A percentile compares a stretch with the other conserved stretches of the same genome.
Conservation (phyloP, 2,113 vertebrate species). For the Lepus americanus region DNA sequence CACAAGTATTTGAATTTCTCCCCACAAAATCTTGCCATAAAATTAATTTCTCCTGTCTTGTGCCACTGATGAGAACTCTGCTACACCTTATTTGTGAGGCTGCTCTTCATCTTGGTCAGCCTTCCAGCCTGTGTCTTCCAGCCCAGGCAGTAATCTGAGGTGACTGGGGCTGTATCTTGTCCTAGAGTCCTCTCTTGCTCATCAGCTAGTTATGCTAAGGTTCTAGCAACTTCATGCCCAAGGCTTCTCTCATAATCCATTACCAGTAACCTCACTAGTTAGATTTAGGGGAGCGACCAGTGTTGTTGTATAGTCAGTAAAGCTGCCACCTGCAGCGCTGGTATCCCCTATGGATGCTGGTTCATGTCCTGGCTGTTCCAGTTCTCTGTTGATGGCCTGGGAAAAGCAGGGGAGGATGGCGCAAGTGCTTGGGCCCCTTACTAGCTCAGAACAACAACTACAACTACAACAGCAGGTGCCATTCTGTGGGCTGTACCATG, state of each 20-base stretch:
- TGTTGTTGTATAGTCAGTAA: no score
- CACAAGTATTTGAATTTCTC: not conserved
- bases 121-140: not conserved
- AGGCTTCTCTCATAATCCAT: not conserved
- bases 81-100: not conserved
- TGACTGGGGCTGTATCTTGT: not conserved
- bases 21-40: not conserved
- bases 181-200: not conserved
- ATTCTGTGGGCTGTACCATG: not conserved
- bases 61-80: not conserved
- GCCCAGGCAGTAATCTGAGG: not conserved
- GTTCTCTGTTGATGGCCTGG: no score
- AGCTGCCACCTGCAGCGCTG: no score
- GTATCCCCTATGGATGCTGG: no score
- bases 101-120: not conserved
- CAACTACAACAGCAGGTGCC: not conserved
- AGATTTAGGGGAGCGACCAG: no score
- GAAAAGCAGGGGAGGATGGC: no score
- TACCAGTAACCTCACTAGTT: not conserved
- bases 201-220: not conserved
- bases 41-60: not conserved
- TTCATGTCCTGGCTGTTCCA: no score
- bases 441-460: not conserved
- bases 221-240: not conserved
- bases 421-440: not conserved